Evolutionary conservation across 2,888 invertebrate genomes (phyloP).

Genomic region (Epirrhoe tristata): DNA sequence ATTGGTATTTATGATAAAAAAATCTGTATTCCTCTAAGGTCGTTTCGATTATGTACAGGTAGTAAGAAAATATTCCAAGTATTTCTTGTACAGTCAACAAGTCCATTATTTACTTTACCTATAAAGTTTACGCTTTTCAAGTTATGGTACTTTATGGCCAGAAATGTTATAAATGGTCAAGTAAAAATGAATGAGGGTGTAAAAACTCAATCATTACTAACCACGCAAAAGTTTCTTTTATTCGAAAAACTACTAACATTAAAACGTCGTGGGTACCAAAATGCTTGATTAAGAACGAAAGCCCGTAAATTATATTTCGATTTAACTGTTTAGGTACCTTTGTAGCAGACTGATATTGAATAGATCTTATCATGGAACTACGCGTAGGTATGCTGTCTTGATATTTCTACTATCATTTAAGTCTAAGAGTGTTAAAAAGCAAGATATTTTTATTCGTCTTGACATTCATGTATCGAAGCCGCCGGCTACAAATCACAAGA

Average conservation of each 20-base stretch:
- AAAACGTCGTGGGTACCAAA: neutral
- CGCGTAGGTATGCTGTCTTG: too few species aligned
- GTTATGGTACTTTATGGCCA: neutral
- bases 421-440: too few species aligned
- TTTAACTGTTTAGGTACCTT: too few species aligned
- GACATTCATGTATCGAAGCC: neutral
- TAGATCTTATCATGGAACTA: too few species aligned
- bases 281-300: neutral
- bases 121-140: neutral
- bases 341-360: too few species aligned
- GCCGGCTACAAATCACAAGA: constrained; percentile 5
- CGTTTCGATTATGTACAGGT: constrained; percentile 25
- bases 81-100: constrained; percentile 19
- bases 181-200: neutral
- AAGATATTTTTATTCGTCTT: neutral
- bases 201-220: neutral
- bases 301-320: neutral
- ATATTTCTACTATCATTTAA: too few species aligned
- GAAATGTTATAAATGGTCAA: constrained; percentile 3
- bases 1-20: constrained; percentile 40
- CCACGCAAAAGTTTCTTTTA: neutral
- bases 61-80: constrained; percentile 23
- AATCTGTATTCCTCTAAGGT: constrained; percentile 31
- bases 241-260: neutral
- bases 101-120: neutral